Conservation (phyloP, 2,797 vertebrate genomes). For the Serranus cabrilla region DNA sequence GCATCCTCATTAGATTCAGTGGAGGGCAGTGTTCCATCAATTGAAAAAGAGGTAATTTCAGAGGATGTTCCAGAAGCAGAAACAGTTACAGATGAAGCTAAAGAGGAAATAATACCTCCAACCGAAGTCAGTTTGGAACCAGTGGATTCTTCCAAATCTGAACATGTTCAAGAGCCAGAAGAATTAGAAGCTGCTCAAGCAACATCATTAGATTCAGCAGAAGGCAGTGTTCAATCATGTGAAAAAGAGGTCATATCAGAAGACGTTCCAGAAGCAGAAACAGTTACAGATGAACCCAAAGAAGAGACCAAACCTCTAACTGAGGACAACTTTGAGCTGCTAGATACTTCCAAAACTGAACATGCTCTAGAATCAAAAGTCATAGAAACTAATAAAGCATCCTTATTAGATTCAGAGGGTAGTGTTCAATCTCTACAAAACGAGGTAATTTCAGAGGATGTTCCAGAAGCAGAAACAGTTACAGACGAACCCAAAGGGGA, state of each 20-base stretch:
- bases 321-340: neutral
- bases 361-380: neutral
- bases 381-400: conserved; percentile 21
- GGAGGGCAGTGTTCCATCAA: neutral
- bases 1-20: conserved; percentile 9
- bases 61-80: neutral
- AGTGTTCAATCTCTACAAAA: conserved; percentile 26
- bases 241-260: conserved; percentile 25
- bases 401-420: neutral
- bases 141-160: neutral
- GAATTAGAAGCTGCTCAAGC: conserved; percentile 15
- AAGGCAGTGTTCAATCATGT: conserved; percentile 16
- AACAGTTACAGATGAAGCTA: conserved; percentile 37
- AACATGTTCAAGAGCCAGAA: conserved; percentile 2
- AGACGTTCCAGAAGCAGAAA: neutral
- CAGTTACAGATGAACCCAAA: conserved; percentile 26
- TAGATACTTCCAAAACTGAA: neutral
- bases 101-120: neutral
- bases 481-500: conserved; percentile 33
- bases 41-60: conserved; percentile 29
- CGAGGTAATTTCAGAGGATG: conserved; percentile 7
- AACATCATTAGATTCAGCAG: conserved; percentile 27
- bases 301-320: neutral
- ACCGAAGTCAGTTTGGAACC: neutral
- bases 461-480: conserved; percentile 4